These are phyloP conservation scores for Mugil cephalus DNA, from an alignment of 2,113 vertebrate genomes.

Conservation along the genomic window DNA sequence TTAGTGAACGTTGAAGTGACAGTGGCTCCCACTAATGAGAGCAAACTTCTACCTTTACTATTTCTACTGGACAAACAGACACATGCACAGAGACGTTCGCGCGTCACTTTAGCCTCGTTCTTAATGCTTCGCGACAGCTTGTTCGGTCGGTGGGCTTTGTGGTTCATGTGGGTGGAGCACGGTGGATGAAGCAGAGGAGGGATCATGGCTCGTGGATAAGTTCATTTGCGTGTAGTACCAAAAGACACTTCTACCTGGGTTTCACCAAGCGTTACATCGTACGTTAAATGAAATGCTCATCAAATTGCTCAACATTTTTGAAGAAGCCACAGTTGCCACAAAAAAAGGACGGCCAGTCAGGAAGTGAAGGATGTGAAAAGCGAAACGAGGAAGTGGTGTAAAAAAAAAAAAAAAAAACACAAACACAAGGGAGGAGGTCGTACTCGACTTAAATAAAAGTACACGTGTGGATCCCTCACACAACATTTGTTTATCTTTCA, in stretches of 20 bases:
- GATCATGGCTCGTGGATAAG: not conserved
- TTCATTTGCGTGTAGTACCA: not conserved
- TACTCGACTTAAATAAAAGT: slow-evolving; percentile 7
- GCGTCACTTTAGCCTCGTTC: slow-evolving; percentile 21
- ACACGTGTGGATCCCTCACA: not conserved
- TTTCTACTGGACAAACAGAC: slow-evolving; percentile 15
- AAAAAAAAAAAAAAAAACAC: too few species aligned
- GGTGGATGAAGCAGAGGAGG: not conserved
- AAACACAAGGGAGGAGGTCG: not conserved
- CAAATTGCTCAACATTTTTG: too few species aligned
- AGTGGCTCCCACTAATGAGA: slow-evolving; percentile 59
- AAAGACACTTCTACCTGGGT: too few species aligned
- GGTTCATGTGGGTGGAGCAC: not conserved
- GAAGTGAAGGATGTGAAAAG: too few species aligned
- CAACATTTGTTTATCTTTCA: not conserved
- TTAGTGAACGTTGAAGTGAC: slow-evolving; percentile 51
- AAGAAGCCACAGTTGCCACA: too few species aligned
- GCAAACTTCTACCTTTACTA: slow-evolving; percentile 38
- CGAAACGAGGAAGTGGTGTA: too few species aligned
- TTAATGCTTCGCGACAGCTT: slow-evolving; percentile 49
- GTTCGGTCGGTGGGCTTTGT: slow-evolving; percentile 9
- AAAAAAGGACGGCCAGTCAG: too few species aligned
- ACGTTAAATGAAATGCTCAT: too few species aligned
- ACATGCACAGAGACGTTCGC: not conserved
- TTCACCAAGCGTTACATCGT: too few species aligned